A percentile compares a stretch with the other conserved stretches of the same genome.
phyloP scores from a whole-genome alignment of 2,888 invertebrate genomes.

The Gnatocerus cornutus region DNA sequence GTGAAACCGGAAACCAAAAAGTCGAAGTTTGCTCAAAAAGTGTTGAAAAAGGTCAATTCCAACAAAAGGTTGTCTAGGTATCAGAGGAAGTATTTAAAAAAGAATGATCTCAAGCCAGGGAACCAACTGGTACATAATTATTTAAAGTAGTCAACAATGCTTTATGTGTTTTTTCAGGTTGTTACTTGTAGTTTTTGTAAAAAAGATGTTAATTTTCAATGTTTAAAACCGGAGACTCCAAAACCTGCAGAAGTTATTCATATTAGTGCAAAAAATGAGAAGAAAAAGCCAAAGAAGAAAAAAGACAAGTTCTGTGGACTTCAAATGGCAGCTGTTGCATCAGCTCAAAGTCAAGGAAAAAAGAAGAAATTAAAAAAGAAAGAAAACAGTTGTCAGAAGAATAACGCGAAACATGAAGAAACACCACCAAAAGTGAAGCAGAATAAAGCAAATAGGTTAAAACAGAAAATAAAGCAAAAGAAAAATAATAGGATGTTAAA shows the following conservation, averaged over 20 bases:
- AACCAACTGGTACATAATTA: slow-evolving; percentile 51
- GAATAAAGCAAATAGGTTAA: slow-evolving; percentile 10
- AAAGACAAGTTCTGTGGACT: slow-evolving; percentile 71
- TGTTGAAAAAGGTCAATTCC: slow-evolving; percentile 50
- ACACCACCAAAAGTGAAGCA: slow-evolving; percentile 23
- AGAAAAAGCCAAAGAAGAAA: slow-evolving; percentile 64
- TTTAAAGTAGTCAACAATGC: too few species aligned
- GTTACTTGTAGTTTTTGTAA: slow-evolving; percentile 60
- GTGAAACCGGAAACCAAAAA: slow-evolving; percentile 49
- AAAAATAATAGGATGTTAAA: slow-evolving; percentile 43
- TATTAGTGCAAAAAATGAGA: slow-evolving; percentile 17
- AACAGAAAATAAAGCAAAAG: slow-evolving; percentile 46
- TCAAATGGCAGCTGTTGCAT: slow-evolving; percentile 57
- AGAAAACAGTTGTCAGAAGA: slow-evolving; percentile 13
- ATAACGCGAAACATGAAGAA: slow-evolving; percentile 12
- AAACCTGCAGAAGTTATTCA: neutral
- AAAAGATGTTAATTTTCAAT: slow-evolving; percentile 48
- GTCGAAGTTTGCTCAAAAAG: slow-evolving; percentile 54
- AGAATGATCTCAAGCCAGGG: slow-evolving; percentile 30
- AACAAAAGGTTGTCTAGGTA: slow-evolving; percentile 50
- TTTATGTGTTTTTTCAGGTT: slow-evolving; percentile 53
- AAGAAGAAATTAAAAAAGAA: slow-evolving; percentile 47
- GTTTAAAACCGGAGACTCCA: neutral
- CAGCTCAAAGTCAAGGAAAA: neutral
- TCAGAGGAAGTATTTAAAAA: slow-evolving; percentile 54